A percentile compares a stretch with the other conserved stretches of the same genome.
Conservation (phyloP, 2,113 vertebrate genomes). For the rabbit (Oryctolagus cuniculus) region DNA sequence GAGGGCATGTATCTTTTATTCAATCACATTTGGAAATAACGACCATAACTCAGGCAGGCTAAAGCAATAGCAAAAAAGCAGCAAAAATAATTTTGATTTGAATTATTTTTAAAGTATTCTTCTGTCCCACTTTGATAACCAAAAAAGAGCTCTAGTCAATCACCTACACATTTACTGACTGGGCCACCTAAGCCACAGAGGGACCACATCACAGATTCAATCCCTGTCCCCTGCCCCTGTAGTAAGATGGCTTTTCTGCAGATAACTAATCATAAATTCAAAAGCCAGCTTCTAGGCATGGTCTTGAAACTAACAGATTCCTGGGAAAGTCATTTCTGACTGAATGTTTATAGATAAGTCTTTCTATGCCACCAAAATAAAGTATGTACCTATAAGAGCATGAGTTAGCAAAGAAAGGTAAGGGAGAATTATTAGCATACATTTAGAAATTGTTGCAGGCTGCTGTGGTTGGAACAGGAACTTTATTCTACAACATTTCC, state of each 20-base stretch:
- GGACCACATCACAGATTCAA: not conserved
- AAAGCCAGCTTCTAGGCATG: not conserved
- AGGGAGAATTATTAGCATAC: not conserved
- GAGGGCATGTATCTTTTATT: not conserved
- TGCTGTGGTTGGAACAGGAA: not conserved
- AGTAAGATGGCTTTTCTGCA: not conserved
- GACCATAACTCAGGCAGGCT: not conserved
- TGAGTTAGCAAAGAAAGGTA: not conserved
- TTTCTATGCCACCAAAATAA: not conserved
- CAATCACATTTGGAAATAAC: not conserved
- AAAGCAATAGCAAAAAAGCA: not conserved
- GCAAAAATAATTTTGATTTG: not conserved
- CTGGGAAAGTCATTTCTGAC: not conserved
- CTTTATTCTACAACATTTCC: not conserved
- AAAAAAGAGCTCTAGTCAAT: not conserved
- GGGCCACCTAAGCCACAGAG: not conserved
- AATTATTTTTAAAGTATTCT: not conserved
- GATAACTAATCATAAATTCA: constrained; percentile 40
- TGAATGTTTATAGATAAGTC: not conserved
- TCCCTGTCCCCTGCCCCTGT: too few relatives aligned
- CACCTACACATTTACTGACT: not conserved
- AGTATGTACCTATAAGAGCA: not conserved
- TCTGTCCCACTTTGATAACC: not conserved
- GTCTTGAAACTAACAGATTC: not conserved
- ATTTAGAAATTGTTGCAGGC: not conserved